phyloP scores from a whole-genome alignment of 2,797 vertebrate genomes.

The Lagodon rhomboides region DNA sequence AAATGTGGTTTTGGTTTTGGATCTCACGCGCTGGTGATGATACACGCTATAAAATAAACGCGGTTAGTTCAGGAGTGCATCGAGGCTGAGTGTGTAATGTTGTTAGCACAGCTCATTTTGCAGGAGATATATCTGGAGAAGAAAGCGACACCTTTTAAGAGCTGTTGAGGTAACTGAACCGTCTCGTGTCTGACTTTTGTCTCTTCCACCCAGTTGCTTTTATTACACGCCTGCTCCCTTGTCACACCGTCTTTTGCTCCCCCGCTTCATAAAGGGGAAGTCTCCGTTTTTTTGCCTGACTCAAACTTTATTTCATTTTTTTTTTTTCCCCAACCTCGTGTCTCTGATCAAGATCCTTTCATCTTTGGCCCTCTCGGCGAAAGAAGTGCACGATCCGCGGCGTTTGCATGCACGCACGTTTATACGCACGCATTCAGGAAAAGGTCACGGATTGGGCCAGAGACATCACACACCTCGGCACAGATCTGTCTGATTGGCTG shows the following conservation, averaged over 20 bases:
- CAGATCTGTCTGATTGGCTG: conserved; percentile 57
- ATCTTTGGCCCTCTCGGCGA: conserved; percentile 37
- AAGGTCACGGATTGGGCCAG: conserved; percentile 51
- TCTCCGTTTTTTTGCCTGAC: conserved; percentile 40
- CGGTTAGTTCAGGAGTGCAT: background rate
- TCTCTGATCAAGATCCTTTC: conserved; percentile 51
- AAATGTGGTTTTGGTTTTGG: too few relatives aligned
- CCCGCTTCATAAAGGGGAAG: conserved; percentile 16
- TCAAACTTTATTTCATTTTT: conserved; percentile 35
- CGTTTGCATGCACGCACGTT: conserved; percentile 7
- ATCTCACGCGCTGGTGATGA: too few relatives aligned
- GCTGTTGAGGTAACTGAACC: conserved; percentile 9
- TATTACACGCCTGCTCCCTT: conserved; percentile 26
- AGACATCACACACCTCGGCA: conserved; percentile 42
- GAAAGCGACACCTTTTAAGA: conserved; percentile 21
- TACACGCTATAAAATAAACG: background rate
- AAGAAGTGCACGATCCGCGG: conserved; percentile 1
- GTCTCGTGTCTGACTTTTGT: conserved; percentile 26
- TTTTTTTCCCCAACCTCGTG: conserved; percentile 17
- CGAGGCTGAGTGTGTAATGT: background rate
- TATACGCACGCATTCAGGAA: conserved; percentile 9
- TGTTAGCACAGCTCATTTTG: conserved; percentile 10
- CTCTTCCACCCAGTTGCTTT: conserved; percentile 30
- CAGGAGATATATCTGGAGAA: background rate
- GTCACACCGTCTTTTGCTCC: conserved; percentile 31